phyloP scores from a whole-genome alignment of 2,797 vertebrate species.

The Halcyon badia region DNA sequence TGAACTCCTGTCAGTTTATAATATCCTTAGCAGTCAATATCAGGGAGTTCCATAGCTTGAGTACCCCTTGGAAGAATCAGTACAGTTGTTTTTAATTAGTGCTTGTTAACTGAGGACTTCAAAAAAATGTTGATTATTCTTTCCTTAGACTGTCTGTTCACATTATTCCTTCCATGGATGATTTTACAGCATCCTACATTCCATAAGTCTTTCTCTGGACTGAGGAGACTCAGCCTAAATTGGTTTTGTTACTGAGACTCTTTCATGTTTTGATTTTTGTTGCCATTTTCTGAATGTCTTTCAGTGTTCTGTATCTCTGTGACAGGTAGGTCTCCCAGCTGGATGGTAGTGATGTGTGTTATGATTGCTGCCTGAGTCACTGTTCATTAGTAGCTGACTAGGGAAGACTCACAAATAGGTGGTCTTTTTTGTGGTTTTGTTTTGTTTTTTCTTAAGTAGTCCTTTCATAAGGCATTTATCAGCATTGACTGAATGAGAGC shows the following conservation, averaged over 20 bases:
- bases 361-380: neutral
- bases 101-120: neutral
- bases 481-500: neutral
- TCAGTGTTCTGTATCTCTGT: neutral
- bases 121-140: neutral
- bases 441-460: neutral
- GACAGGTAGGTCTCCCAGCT: neutral
- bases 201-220: neutral
- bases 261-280: neutral
- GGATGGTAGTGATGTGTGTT: neutral
- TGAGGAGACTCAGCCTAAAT: neutral
- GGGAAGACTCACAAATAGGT: neutral
- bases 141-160: neutral
- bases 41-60: neutral
- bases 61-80: neutral
- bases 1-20: neutral
- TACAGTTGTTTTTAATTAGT: neutral
- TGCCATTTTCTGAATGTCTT: neutral
- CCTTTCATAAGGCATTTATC: neutral
- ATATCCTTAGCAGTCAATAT: neutral
- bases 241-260: neutral
- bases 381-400: neutral
- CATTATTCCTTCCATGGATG: neutral
- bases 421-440: too few relatives aligned
- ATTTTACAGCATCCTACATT: neutral